phyloP scores from a whole-genome alignment of 2,888 invertebrate genomes.

The Drosophila stalkeri region DNA sequence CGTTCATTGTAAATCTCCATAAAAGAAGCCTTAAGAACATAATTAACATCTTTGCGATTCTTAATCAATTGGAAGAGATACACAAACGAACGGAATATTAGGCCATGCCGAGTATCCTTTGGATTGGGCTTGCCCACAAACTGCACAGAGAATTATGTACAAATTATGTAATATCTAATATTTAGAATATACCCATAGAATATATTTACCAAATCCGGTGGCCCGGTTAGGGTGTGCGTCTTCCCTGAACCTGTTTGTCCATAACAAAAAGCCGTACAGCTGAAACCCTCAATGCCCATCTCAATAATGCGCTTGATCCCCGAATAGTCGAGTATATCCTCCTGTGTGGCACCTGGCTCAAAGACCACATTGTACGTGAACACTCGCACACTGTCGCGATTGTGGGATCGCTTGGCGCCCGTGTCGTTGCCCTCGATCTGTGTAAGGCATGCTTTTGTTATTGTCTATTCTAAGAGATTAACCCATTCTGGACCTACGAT shows the following conservation, averaged over 20 bases:
- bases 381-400: slow-evolving; percentile 89
- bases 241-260: slow-evolving; percentile 99
- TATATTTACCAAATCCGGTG: slow-evolving; percentile 91
- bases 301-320: slow-evolving; percentile 95
- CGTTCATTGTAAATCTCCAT: slow-evolving; percentile 99
- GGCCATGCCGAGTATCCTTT: slow-evolving; percentile 91
- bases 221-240: slow-evolving; percentile 97
- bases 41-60: slow-evolving; percentile 91
- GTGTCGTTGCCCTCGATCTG: slow-evolving; percentile 86
- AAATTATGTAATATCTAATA: background rate
- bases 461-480: background rate
- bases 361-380: slow-evolving; percentile 97
- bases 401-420: slow-evolving; percentile 87
- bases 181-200: background rate
- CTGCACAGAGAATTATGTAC: slow-evolving; percentile 83
- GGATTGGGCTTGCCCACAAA: slow-evolving; percentile 89
- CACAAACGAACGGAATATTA: slow-evolving; percentile 95
- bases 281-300: slow-evolving; percentile 97
- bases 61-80: slow-evolving; percentile 94
- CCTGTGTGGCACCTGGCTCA: slow-evolving; percentile 94
- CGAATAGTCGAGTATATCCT: slow-evolving; percentile 94
- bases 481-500: slow-evolving; percentile 82
- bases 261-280: slow-evolving; percentile 97
- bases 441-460: background rate
- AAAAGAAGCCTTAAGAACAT: slow-evolving; percentile 95